Evolutionary conservation across 1,140 invertebrate genomes (phyloP).

Genomic region (Drosophila bocki): DNA sequence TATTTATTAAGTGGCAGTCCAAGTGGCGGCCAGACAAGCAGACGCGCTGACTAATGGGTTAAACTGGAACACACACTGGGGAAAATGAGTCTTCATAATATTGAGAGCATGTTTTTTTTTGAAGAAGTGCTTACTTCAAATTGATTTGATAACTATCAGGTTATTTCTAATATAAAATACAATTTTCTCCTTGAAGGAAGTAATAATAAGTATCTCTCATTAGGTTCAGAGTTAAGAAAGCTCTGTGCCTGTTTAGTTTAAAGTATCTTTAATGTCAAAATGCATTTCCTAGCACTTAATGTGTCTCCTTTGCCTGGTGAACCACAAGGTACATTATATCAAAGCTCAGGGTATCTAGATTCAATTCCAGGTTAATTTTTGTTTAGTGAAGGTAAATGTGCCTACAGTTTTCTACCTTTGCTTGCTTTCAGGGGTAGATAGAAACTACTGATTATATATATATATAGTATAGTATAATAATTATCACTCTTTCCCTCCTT

Average conservation of each 20-base stretch:
- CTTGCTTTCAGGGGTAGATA: background rate
- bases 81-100: background rate
- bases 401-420: background rate
- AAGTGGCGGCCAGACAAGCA: constrained; percentile 69
- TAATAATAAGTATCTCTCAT: background rate
- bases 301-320: background rate
- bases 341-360: too few relatives aligned
- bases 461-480: background rate
- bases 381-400: background rate
- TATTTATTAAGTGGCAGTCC: constrained; percentile 80
- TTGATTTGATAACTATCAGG: too few relatives aligned
- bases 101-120: background rate
- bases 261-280: background rate
- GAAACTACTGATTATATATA: background rate
- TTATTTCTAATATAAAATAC: background rate
- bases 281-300: background rate
- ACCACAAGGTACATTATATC: background rate
- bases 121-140: rapidly evolving
- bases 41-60: constrained; percentile 66
- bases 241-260: background rate
- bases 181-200: too few relatives aligned
- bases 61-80: constrained; percentile 52
- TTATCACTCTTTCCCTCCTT: background rate
- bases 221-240: background rate
- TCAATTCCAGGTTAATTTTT: background rate